Conservation (phyloP, 2,113 vertebrate species). For the Fulmarus glacialis region DNA sequence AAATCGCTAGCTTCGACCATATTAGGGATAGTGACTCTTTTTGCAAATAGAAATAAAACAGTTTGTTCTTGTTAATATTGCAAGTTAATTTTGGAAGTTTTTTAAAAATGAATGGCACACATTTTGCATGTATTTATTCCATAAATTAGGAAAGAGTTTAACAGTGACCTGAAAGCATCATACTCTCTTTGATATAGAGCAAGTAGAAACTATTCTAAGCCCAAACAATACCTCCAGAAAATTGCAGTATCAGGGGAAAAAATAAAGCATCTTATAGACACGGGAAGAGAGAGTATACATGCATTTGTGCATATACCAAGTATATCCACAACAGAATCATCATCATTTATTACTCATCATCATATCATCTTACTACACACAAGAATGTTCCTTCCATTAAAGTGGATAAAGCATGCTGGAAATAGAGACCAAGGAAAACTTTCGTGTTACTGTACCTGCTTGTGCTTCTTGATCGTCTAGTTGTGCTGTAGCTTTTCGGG, state of each 20-base stretch:
- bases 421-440: not conserved
- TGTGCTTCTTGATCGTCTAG: slow-evolving; percentile 90
- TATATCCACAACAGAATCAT: rapidly evolving
- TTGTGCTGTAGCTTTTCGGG: slow-evolving; percentile 97
- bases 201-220: not conserved
- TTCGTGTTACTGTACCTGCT: slow-evolving; percentile 79
- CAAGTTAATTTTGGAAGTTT: not conserved
- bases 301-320: not conserved
- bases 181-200: not conserved
- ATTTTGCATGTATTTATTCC: not conserved
- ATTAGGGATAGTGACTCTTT: too few species aligned
- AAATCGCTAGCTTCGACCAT: rapidly evolving
- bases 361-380: not conserved
- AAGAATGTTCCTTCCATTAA: rapidly evolving
- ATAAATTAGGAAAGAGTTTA: not conserved
- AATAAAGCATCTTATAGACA: rapidly evolving
- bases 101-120: rapidly evolving
- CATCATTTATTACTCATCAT: too few species aligned
- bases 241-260: not conserved
- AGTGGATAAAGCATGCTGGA: not conserved
- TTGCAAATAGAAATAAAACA: not conserved
- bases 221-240: not conserved
- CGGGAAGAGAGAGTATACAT: rapidly evolving
- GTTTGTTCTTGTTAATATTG: not conserved
- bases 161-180: not conserved